phyloP scores from a whole-genome alignment of 2,888 invertebrate genomes.

The Amphipoea oculea region DNA sequence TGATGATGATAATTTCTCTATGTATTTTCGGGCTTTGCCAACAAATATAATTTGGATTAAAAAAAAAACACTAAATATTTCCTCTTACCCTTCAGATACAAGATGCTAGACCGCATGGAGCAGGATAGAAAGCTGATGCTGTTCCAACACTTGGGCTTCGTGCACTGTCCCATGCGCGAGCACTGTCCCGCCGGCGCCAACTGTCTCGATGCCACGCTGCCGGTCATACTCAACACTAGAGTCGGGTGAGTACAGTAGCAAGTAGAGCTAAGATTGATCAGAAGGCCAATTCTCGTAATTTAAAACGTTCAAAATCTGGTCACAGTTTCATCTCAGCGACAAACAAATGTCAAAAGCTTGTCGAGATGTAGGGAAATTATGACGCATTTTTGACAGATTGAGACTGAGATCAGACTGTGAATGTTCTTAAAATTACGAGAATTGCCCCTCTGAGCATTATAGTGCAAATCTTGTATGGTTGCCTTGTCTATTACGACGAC shows the following conservation, averaged over 20 bases:
- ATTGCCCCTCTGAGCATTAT: too few species aligned
- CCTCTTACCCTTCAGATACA: conserved; percentile 92
- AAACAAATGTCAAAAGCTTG: too few species aligned
- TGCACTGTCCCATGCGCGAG: conserved; percentile 98
- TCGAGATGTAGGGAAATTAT: too few species aligned
- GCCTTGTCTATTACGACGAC: too few species aligned
- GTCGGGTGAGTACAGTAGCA: conserved; percentile 80
- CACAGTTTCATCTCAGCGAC: too few species aligned
- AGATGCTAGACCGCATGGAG: conserved; percentile 97
- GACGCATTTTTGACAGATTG: too few species aligned
- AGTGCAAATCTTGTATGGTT: too few species aligned
- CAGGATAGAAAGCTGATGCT: conserved; percentile 98
- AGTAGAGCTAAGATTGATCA: conserved; percentile 79
- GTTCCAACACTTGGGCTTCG: conserved; percentile 98
- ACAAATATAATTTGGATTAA: not conserved
- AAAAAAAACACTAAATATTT: not conserved
- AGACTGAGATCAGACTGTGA: too few species aligned
- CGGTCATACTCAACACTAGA: conserved; percentile 85
- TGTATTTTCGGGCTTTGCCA: not conserved
- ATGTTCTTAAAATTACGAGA: too few species aligned
- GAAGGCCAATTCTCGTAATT: too few species aligned
- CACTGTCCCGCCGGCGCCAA: conserved; percentile 97
- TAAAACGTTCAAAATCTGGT: too few species aligned
- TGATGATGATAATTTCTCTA: too few species aligned
- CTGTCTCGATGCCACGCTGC: conserved; percentile 84